Conservation (phyloP, 2,797 vertebrate species). For the Meda fulgida region DNA sequence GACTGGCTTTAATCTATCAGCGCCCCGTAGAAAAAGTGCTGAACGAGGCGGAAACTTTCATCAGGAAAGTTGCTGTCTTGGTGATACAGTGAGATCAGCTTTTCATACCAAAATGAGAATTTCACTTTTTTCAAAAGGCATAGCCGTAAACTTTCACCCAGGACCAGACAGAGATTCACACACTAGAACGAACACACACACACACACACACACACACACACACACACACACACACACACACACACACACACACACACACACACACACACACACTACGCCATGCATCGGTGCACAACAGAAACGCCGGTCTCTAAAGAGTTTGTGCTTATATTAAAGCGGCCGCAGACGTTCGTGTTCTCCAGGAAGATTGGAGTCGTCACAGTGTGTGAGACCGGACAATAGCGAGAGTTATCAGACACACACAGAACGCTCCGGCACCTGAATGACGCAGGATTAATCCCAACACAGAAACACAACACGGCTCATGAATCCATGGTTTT, state of each 20-base stretch:
- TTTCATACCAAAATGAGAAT: slow-evolving; percentile 41
- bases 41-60: slow-evolving; percentile 30
- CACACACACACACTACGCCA: background rate
- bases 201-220: background rate
- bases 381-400: slow-evolving; percentile 73
- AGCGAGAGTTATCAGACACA: slow-evolving; percentile 77
- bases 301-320: background rate
- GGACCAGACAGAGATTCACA: background rate
- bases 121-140: slow-evolving; percentile 26
- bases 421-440: slow-evolving; percentile 73
- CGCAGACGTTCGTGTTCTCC: slow-evolving; percentile 40
- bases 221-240: background rate
- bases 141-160: background rate
- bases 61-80: slow-evolving; percentile 28
- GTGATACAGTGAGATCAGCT: slow-evolving; percentile 43
- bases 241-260: background rate
- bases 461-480: slow-evolving; percentile 43
- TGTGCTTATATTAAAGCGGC: slow-evolving; percentile 11
- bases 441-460: slow-evolving; percentile 69
- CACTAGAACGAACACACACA: background rate
- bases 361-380: slow-evolving; percentile 59
- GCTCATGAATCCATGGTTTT: background rate
- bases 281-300: slow-evolving; percentile 1
- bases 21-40: slow-evolving; percentile 29
- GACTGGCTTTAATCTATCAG: slow-evolving; percentile 7